These are phyloP conservation scores for Muraenolepis orangiensis DNA, from an alignment of 2,797 vertebrate species.

Conservation along the genomic window DNA sequence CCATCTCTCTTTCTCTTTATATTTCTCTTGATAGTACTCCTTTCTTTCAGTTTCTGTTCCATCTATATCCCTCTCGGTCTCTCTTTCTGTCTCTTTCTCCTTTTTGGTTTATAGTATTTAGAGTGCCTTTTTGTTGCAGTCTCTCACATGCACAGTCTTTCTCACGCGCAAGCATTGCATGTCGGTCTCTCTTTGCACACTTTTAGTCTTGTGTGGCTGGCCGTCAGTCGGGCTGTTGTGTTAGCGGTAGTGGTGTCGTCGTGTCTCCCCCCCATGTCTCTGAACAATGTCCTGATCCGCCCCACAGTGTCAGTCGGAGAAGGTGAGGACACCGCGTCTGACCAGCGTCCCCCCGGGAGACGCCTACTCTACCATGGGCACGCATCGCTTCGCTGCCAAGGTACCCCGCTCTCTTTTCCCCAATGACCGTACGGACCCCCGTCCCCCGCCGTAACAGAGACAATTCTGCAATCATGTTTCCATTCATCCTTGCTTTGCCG, in stretches of 20 bases:
- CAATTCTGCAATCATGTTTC: not conserved
- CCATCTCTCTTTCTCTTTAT: not conserved
- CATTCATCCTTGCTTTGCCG: not conserved
- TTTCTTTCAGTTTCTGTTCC: not conserved
- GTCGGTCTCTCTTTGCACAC: not conserved
- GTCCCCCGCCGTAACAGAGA: not conserved
- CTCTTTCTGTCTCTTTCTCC: slow-evolving; percentile 6
- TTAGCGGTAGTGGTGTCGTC: too few species aligned
- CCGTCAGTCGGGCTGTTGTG: too few species aligned
- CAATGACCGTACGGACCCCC: not conserved
- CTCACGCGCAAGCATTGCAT: too few species aligned
- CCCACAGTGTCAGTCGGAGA: slow-evolving; percentile 85
- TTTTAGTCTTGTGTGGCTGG: not conserved
- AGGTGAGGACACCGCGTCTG: slow-evolving; percentile 82
- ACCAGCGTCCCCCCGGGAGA: slow-evolving; percentile 79
- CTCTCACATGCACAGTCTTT: not conserved
- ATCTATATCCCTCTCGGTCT: not conserved
- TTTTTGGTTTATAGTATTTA: not conserved
- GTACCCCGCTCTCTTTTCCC: slow-evolving; percentile 54
- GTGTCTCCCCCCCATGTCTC: too few species aligned
- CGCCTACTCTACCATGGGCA: slow-evolving; percentile 79
- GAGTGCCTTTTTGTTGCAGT: not conserved
- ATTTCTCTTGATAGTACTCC: not conserved
- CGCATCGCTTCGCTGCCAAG: slow-evolving; percentile 84
- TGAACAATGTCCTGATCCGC: not conserved